Percentiles rank a stretch among this genome's conserved stretches.
These are phyloP conservation scores for Protomyctophum bolini DNA, from an alignment of 2,113 vertebrate genomes.

Conservation along the genomic window DNA sequence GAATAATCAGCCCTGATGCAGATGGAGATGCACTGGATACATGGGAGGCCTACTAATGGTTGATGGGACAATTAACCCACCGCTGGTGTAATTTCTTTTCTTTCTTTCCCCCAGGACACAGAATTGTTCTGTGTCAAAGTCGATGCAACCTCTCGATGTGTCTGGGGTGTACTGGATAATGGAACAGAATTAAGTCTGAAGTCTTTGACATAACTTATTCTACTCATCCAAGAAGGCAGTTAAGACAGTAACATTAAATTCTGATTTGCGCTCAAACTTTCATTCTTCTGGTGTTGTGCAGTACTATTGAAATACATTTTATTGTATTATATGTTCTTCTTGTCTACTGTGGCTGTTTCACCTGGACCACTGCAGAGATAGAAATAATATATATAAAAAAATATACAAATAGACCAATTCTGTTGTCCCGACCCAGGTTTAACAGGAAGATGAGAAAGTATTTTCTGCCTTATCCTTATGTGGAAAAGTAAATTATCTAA, in stretches of 20 bases:
- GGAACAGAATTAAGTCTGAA: too few species aligned
- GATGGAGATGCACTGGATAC: slow-evolving; percentile 43
- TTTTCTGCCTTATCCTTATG: slow-evolving; percentile 11
- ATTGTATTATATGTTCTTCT: too few species aligned
- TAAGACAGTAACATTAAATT: too few species aligned
- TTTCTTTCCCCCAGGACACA: slow-evolving; percentile 18
- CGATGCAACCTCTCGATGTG: slow-evolving; percentile 14
- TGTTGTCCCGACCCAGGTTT: neutral
- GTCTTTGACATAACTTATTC: too few species aligned
- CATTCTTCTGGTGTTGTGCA: too few species aligned
- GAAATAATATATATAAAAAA: too few species aligned
- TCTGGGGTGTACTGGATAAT: neutral
- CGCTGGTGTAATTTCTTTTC: slow-evolving; percentile 31
- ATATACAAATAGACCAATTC: neutral
- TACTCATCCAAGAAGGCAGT: too few species aligned
- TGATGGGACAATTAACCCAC: slow-evolving; percentile 45
- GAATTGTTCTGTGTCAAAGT: neutral
- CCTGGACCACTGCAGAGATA: too few species aligned
- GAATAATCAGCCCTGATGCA: slow-evolving; percentile 62
- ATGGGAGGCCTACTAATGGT: slow-evolving; percentile 29
- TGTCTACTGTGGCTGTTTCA: too few species aligned
- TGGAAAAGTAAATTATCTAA: neutral
- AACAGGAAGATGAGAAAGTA: neutral
- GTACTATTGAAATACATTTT: too few species aligned
- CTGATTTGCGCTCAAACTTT: too few species aligned